phyloP scores from a whole-genome alignment of 2,113 vertebrate genomes.

The Macrotus californicus region DNA sequence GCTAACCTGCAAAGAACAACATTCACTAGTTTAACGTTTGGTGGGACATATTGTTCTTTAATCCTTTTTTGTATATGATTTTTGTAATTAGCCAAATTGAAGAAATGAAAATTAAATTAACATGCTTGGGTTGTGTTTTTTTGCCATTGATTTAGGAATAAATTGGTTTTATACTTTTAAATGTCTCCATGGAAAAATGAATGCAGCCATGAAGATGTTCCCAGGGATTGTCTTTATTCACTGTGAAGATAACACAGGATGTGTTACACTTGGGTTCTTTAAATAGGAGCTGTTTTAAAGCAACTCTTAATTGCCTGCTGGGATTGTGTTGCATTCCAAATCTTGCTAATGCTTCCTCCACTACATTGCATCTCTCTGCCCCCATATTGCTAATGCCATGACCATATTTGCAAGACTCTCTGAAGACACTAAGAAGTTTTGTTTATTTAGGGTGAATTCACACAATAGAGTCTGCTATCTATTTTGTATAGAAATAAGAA shows the following conservation, averaged over 20 bases:
- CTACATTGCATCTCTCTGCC: background rate
- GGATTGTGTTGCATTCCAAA: background rate
- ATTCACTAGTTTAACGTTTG: background rate
- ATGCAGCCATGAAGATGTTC: background rate
- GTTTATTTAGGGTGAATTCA: background rate
- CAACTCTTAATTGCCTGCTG: background rate
- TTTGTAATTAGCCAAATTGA: background rate
- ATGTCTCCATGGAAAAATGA: background rate
- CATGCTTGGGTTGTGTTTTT: background rate
- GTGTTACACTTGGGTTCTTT: background rate
- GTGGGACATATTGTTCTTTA: background rate
- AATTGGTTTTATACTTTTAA: background rate
- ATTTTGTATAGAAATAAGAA: constrained; percentile 23
- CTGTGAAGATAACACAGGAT: constrained; percentile 6
- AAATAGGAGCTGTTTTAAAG: constrained; percentile 13
- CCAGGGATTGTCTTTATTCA: background rate
- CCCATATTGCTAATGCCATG: constrained; percentile 1
- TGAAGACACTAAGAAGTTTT: constrained; percentile 15
- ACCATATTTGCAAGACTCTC: background rate
- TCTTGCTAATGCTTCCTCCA: constrained; percentile 25
- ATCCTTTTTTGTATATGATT: background rate
- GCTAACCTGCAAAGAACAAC: background rate
- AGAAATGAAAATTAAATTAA: background rate
- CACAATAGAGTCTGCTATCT: background rate
- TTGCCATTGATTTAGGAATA: background rate